Base-by-base conservation (phyloP, 2,888 invertebrate species). In the Phorcus lineatus region DNA sequence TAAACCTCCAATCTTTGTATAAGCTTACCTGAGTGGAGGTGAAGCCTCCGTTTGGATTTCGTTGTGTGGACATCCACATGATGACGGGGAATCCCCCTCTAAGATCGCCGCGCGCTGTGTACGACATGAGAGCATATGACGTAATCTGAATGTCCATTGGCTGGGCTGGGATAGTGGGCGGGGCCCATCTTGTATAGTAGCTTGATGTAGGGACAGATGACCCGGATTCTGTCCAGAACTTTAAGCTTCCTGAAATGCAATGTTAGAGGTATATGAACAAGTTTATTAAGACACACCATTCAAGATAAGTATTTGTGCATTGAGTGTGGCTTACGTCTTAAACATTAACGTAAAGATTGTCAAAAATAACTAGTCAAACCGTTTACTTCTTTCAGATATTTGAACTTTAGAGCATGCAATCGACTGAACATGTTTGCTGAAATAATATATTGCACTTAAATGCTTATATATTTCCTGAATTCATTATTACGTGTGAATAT, bases 1-100 rank as follows among this genome's bases (percentile, higher is more conserved):
- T n/a, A n/a, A n/a, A n/a, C n/a, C n/a, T n/a, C n/a, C n/a, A n/a
- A n/a, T n/a, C n/a, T n/a, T n/a, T n/a, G n/a, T n/a, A n/a, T n/a
- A n/a, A n/a, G 22, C 47, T 16, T 84, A 92, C 93, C 90, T 93
- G 93, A 47, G 93, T 93, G 9, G 92, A 92, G 4, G 87, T 83
- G 84, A 92, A 93, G 0, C 92, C 91, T 6, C 93, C 93, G 52
- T 88, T 80, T 4, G 91, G 88, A 79, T 92, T 91, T 77, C 90
- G 86, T 82, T 92, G 90, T 6, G 85, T 79, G 4, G 90, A 86
- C 66, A 93, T 80, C 92, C 92, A 93, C 78, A 88, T 90, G 17
- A 91, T 85, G 40, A 92, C 87, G n/a, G 86, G 86, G 9, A 91
- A 55, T 4, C 87, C 89, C 52, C 87, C 87, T 2, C 83, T 66